Evolutionary conservation across 2,888 invertebrate species (phyloP).

Genomic region (Amblyjoppa fuscipennis): DNA sequence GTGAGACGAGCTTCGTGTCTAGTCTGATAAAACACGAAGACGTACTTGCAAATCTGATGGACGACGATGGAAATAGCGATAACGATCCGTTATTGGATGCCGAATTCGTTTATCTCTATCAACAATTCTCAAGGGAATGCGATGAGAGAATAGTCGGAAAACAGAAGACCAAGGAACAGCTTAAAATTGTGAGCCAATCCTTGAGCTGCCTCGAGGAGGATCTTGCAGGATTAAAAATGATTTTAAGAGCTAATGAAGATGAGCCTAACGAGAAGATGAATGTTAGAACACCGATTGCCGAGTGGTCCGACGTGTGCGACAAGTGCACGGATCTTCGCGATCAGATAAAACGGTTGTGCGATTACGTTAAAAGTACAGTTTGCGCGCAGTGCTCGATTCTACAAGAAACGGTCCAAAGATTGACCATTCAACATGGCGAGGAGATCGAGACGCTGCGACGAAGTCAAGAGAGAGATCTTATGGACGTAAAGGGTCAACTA

Average conservation of each 20-base stretch:
- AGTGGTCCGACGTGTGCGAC: slow-evolving; percentile 87
- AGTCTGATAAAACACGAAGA: slow-evolving; percentile 82
- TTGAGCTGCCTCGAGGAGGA: slow-evolving; percentile 83
- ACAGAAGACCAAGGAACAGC: slow-evolving; percentile 73
- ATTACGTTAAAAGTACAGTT: slow-evolving; percentile 79
- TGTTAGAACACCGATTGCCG: slow-evolving; percentile 67
- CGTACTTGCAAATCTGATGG: slow-evolving; percentile 76
- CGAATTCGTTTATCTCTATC: slow-evolving; percentile 90
- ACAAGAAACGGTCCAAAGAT: slow-evolving; percentile 84
- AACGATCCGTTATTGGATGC: slow-evolving; percentile 88
- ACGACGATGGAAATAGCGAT: slow-evolving; percentile 72
- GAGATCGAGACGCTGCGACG: slow-evolving; percentile 84
- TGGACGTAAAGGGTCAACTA: slow-evolving; percentile 80
- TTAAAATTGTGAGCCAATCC: slow-evolving; percentile 77
- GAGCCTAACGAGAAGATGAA: slow-evolving; percentile 50
- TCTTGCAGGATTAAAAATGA: slow-evolving; percentile 78
- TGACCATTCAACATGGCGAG: slow-evolving; percentile 83
- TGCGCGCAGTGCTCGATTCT: slow-evolving; percentile 86
- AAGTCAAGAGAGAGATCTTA: slow-evolving; percentile 86
- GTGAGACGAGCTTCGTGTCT: slow-evolving; percentile 78
- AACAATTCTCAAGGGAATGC: slow-evolving; percentile 88
- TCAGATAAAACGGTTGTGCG: slow-evolving; percentile 85
- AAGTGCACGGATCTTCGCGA: slow-evolving; percentile 87
- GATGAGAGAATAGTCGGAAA: slow-evolving; percentile 74
- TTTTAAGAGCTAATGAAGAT: slow-evolving; percentile 74